A percentile compares a stretch with the other conserved stretches of the same genome.
Conservation (phyloP, 1,140 invertebrate genomes). For the Harpegnathos saltator region DNA sequence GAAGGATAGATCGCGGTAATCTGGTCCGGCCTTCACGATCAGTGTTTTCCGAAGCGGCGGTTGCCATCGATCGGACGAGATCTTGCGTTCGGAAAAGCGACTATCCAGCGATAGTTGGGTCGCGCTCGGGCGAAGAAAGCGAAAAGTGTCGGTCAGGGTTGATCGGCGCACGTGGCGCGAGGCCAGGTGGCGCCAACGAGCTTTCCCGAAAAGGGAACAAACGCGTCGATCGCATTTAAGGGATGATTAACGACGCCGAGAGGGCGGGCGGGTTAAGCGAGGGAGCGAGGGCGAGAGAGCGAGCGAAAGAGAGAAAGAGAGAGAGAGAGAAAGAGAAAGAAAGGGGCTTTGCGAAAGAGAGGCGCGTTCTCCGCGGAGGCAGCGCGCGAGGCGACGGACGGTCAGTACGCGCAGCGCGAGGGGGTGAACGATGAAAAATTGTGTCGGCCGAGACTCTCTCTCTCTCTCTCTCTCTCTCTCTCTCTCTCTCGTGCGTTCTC, state of each 20-base stretch:
- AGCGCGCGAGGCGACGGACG: neutral
- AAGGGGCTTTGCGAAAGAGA: neutral
- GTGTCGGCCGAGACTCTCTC: slow-evolving; percentile 62
- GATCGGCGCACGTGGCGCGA: slow-evolving; percentile 73
- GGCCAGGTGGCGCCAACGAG: slow-evolving; percentile 79
- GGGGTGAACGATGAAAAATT: slow-evolving; percentile 80
- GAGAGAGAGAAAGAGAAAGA: neutral
- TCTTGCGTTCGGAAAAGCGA: no score
- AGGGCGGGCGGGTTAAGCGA: slow-evolving; percentile 52
- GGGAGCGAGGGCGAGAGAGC: slow-evolving; percentile 36
- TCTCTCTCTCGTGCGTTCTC: slow-evolving; percentile 57
- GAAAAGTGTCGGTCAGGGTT: slow-evolving; percentile 50
- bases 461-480: slow-evolving; percentile 60
- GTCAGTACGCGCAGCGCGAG: slow-evolving; percentile 22
- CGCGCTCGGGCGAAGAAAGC: neutral
- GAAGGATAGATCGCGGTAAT: no score
- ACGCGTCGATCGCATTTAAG: slow-evolving; percentile 72
- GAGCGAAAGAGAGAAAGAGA: neutral
- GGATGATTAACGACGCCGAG: slow-evolving; percentile 69
- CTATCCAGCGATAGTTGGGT: slow-evolving; percentile 65
- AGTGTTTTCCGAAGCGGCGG: no score
- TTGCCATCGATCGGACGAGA: slow-evolving; percentile 68
- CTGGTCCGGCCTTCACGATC: no score
- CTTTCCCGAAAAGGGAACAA: slow-evolving; percentile 75
- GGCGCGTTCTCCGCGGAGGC: slow-evolving; percentile 3